Evolutionary conservation across 2,888 invertebrate species (phyloP).

Genomic region (Agelastica alni): DNA sequence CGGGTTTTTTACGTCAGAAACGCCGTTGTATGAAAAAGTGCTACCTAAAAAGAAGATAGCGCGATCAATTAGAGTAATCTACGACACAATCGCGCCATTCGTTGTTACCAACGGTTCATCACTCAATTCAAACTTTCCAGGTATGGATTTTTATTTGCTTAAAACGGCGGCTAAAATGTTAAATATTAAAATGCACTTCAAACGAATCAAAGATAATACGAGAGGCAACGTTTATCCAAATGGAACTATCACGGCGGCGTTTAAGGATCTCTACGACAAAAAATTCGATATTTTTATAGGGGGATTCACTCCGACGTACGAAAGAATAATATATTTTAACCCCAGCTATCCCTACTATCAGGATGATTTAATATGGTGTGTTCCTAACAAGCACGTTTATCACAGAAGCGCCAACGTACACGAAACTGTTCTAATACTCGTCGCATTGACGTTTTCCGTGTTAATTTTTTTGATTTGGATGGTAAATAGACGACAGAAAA

Average conservation of each 20-base stretch:
- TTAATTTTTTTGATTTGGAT: background rate
- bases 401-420: background rate
- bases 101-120: background rate
- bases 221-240: background rate
- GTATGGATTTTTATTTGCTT: background rate
- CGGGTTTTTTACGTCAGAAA: background rate
- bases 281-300: background rate
- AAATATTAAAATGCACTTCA: background rate
- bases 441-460: background rate
- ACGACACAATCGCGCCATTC: background rate
- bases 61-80: background rate
- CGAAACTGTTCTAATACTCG: background rate
- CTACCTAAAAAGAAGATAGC: background rate
- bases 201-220: background rate
- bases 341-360: background rate
- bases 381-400: background rate
- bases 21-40: background rate
- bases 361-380: background rate
- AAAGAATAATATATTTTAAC: background rate
- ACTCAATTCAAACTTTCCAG: background rate
- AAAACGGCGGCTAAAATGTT: background rate
- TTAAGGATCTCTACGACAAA: background rate
- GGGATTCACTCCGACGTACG: background rate
- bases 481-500: background rate
- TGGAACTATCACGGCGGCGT: background rate